Conservation (phyloP, 2,113 vertebrate species). For the Megatriorchis doriae region DNA sequence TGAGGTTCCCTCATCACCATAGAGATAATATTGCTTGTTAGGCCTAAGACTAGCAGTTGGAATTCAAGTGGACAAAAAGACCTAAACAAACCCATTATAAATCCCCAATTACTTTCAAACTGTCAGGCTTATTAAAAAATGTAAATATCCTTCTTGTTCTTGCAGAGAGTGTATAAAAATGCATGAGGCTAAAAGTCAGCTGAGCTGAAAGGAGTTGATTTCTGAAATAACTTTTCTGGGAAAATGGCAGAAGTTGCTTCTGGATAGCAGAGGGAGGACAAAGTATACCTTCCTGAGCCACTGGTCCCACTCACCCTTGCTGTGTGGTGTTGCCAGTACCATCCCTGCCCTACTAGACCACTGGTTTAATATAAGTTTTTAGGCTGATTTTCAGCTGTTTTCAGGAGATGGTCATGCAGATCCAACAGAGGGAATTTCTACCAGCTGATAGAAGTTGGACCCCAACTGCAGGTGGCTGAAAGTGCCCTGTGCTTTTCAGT, state of each 20-base stretch:
- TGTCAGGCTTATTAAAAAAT: conserved; percentile 70
- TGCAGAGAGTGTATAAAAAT: conserved; percentile 59
- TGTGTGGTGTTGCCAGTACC: background rate
- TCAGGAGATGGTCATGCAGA: background rate
- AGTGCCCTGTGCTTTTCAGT: background rate
- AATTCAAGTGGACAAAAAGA: conserved; percentile 67
- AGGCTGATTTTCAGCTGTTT: background rate
- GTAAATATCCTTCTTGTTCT: conserved; percentile 58
- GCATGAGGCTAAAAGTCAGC: conserved; percentile 53
- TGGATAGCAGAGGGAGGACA: background rate
- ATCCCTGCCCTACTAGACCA: background rate
- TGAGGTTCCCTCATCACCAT: conserved; percentile 62
- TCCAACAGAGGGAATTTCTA: background rate
- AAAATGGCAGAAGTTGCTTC: background rate
- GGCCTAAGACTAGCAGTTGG: conserved; percentile 52
- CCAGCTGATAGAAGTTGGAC: background rate
- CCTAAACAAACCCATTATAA: conserved; percentile 64
- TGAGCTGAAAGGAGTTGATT: conserved; percentile 34
- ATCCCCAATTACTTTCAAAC: conserved; percentile 70
- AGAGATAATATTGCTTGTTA: conserved; percentile 61
- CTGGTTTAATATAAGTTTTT: background rate
- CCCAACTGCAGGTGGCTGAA: background rate
- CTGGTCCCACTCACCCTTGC: background rate
- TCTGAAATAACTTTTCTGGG: conserved; percentile 8
- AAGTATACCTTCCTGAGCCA: background rate